These are phyloP conservation scores for Nezara viridula DNA, from an alignment of 2,888 invertebrate genomes.

Conservation along the genomic window DNA sequence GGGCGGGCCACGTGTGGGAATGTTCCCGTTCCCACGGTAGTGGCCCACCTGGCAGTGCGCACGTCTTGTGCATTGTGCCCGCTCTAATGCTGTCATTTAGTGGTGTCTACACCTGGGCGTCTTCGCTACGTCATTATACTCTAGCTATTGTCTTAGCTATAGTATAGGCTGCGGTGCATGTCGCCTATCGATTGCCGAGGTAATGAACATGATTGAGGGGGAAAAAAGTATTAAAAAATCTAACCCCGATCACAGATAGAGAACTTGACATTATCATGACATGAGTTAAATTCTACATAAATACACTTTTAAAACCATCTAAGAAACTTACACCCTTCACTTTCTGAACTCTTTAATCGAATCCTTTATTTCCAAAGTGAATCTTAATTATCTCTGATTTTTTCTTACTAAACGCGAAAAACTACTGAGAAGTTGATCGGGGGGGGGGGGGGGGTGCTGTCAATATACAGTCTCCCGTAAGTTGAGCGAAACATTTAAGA, in stretches of 20 bases:
- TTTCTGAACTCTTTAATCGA: neutral
- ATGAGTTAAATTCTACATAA: neutral
- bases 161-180: neutral
- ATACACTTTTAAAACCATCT: neutral
- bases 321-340: neutral
- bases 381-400: too few species aligned
- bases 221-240: neutral
- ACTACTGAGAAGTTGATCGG: too few species aligned
- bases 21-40: conserved; percentile 50
- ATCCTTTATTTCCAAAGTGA: too few species aligned
- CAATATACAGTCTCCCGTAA: too few species aligned
- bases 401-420: too few species aligned
- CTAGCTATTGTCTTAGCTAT: neutral
- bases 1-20: conserved; percentile 52
- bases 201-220: too few species aligned
- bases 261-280: neutral
- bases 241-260: neutral
- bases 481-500: too few species aligned
- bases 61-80: neutral
- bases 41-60: conserved; percentile 45
- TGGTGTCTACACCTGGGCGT: conserved; percentile 11
- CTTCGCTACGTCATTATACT: neutral
- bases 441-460: too few species aligned
- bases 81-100: conserved; percentile 25
- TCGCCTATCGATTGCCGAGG: neutral